A percentile compares a stretch with the other conserved stretches of the same genome.
These are phyloP conservation scores for Varanus komodoensis DNA, from an alignment of 2,113 vertebrate species.

Conservation along the genomic window DNA sequence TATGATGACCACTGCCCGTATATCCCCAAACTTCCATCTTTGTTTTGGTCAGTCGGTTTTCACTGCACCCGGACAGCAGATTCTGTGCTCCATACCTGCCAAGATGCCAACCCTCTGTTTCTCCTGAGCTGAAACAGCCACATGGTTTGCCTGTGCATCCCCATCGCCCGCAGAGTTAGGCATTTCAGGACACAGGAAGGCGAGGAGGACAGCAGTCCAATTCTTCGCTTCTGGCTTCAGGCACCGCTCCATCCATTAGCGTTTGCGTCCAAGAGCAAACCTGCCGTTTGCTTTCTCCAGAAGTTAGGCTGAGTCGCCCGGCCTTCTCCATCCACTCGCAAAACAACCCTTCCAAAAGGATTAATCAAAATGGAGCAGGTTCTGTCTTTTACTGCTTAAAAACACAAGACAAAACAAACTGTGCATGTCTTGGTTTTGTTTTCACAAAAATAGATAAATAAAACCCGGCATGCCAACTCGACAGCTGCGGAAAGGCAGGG, in stretches of 20 bases:
- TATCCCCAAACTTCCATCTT: neutral
- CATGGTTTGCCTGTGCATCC: neutral
- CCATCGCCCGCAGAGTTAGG: neutral
- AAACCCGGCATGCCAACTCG: neutral
- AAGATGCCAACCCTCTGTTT: neutral
- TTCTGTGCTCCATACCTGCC: no score
- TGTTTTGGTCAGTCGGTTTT: no score
- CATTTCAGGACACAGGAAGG: neutral
- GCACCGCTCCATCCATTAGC: neutral
- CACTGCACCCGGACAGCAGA: no score
- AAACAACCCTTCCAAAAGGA: neutral
- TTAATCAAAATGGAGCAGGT: conserved; percentile 14
- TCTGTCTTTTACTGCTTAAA: neutral
- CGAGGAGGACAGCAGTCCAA: neutral
- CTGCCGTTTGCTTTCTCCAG: neutral
- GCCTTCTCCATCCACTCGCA: no score
- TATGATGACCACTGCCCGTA: neutral
- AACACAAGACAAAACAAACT: neutral
- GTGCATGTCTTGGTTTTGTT: no score
- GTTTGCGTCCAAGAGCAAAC: neutral
- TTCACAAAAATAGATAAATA: neutral
- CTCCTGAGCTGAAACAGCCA: neutral
- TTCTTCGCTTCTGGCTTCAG: neutral
- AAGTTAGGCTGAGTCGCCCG: neutral
- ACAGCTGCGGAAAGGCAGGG: neutral